Conservation (phyloP, 1,140 invertebrate species). For the Drosophila subobscura region DNA sequence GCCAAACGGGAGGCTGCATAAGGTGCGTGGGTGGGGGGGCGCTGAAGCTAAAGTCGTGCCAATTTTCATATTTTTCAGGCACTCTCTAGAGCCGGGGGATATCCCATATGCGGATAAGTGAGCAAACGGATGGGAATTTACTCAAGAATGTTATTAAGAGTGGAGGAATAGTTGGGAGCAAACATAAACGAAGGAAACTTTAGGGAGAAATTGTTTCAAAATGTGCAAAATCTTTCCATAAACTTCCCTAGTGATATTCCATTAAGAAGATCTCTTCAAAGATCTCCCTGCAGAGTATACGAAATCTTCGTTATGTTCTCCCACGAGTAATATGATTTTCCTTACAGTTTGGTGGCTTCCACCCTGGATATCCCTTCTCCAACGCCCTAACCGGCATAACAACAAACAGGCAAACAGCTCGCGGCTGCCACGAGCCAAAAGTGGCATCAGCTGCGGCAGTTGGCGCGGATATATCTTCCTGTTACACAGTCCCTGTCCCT, state of each 20-base stretch:
- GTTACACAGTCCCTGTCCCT: neutral
- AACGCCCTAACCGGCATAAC: constrained; percentile 59
- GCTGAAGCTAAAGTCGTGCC: constrained; percentile 58
- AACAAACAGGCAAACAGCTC: constrained; percentile 66
- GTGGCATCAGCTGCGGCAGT: constrained; percentile 79
- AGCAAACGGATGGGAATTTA: neutral
- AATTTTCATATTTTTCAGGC: constrained; percentile 60
- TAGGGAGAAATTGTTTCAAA: no score
- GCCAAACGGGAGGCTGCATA: constrained; percentile 2
- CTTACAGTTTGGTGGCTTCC: constrained; percentile 39
- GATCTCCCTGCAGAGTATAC: constrained; percentile 42
- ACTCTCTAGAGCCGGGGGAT: constrained; percentile 1
- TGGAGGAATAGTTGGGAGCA: no score
- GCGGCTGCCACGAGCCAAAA: constrained; percentile 77
- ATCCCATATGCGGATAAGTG: constrained; percentile 15
- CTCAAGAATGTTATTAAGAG: no score
- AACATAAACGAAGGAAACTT: no score
- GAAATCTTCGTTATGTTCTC: constrained; percentile 1
- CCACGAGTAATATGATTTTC: constrained; percentile 13
- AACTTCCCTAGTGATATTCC: neutral
- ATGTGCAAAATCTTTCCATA: neutral
- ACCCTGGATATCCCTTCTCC: constrained; percentile 26
- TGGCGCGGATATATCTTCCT: constrained; percentile 74
- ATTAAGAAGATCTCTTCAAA: constrained; percentile 16
- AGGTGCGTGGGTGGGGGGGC: constrained; percentile 1